Base-by-base conservation (phyloP, 2,113 vertebrate genomes). In the Anarhynchus alexandrinus region DNA sequence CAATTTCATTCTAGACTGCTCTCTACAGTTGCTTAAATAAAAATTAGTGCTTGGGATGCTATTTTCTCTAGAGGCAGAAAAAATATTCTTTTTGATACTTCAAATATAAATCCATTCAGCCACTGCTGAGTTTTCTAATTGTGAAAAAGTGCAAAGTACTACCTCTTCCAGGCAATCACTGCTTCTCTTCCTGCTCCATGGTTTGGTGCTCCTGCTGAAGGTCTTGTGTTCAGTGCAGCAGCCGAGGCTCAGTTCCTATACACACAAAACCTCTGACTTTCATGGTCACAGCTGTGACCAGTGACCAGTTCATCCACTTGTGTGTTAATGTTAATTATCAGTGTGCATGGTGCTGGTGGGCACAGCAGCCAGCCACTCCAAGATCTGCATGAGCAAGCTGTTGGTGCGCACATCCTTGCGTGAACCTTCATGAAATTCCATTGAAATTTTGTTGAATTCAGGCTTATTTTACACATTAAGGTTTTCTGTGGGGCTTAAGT, bases 1-100 rank as follows among this genome's bases (percentile, higher is more conserved):
- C 90, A 96, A 81, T 97, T 97, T 94, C 74, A 89, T 95, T 95
- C 92, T 93, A 94, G 93, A 96, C 93, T 95, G 95, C 70, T 91
- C 80, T 93, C 90, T 93, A 62, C 77, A 85, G 73, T 89, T 91
- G 73, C 82, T 97, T 94, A 87, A 97, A 95, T 95, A 95, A 95
- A 96, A 95, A 94, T 96, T 92, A 91, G 58, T 4, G 8, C 70
- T 90, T 89, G 67, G 78, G 82, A 87, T 95, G 92, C 70, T 90
- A 81, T 88, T 96, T 96, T 91, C 72, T 83, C 78, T 86, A 51
- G 76, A 77, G 79, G 76, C 64, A 82, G 82, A 74, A 78, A 90
- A 89, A 84, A 32, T 54, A 42, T 12, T 83, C 42, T 70, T 97
- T 96, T 88, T 92, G 72, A 67, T 94, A 69, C 21, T 69, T 96